Conservation (phyloP, 2,888 invertebrate species). For the Platerodrilus igneus region DNA sequence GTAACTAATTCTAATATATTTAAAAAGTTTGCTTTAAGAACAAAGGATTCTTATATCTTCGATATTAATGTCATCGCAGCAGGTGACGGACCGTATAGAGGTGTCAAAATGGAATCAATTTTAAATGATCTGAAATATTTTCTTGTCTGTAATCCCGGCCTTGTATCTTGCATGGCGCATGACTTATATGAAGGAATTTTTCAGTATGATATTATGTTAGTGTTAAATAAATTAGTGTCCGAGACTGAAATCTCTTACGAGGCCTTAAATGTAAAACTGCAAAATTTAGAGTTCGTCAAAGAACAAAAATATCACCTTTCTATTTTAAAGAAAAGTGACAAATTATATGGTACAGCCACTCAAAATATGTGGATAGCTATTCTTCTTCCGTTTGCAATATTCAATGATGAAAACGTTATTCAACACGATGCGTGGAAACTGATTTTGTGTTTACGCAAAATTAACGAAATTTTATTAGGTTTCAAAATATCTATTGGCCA, state of each 20-base stretch:
- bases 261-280: constrained; percentile 11
- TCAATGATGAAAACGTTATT: constrained; percentile 5
- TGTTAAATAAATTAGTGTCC: constrained; percentile 24
- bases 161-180: constrained; percentile 34
- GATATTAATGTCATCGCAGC: constrained; percentile 3
- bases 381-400: constrained; percentile 11
- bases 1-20: constrained; percentile 1
- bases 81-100: constrained; percentile 15
- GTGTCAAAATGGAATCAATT: constrained; percentile 30
- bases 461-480: constrained; percentile 2
- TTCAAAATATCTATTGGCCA: constrained; percentile 6
- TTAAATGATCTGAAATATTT: constrained; percentile 31
- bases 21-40: neutral
- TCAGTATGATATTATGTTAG: constrained; percentile 27
- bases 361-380: constrained; percentile 7
- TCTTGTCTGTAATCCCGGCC: constrained; percentile 33
- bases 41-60: constrained; percentile 3
- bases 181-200: constrained; percentile 33
- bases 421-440: constrained; percentile 11
- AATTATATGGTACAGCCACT: constrained; percentile 14
- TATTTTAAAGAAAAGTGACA: constrained; percentile 12
- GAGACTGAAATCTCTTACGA: constrained; percentile 13
- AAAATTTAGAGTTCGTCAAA: constrained; percentile 14
- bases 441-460: constrained; percentile 8
- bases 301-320: constrained; percentile 16